Evolutionary conservation across 2,113 vertebrate genomes (phyloP).

Genomic region (Cyprinus carpio): DNA sequence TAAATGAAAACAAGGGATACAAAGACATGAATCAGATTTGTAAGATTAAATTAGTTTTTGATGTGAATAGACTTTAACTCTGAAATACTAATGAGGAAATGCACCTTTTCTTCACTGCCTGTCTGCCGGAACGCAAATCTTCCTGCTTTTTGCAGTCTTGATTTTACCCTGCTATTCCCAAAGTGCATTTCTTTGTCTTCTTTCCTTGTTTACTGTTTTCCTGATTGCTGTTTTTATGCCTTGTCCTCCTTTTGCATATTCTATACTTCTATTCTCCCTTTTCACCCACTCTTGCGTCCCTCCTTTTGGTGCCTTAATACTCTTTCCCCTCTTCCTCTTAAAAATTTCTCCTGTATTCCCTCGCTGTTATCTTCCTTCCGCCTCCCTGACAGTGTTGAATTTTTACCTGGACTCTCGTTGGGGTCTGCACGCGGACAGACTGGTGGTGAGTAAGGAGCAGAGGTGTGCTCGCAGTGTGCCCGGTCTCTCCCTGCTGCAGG

Average conservation of each 20-base stretch:
- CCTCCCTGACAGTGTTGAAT: slow-evolving; percentile 82
- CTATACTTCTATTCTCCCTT: slow-evolving; percentile 33
- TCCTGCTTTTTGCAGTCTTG: slow-evolving; percentile 1
- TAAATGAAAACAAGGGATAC: not conserved
- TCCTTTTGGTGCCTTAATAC: not conserved
- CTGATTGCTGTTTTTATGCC: slow-evolving; percentile 25
- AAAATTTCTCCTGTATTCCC: slow-evolving; percentile 35
- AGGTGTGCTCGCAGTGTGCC: slow-evolving; percentile 89
- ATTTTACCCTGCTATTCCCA: slow-evolving; percentile 23
- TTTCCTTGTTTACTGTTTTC: slow-evolving; percentile 25
- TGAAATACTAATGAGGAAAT: not conserved
- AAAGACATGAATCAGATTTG: not conserved
- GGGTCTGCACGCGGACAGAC: slow-evolving; percentile 89
- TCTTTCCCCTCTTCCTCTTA: slow-evolving; percentile 41
- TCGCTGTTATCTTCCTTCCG: slow-evolving; percentile 16
- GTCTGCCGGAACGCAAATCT: slow-evolving; percentile 4
- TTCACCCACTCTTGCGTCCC: slow-evolving; percentile 14
- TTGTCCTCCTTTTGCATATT: slow-evolving; percentile 11
- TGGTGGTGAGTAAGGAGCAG: slow-evolving; percentile 96
- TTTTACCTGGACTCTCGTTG: slow-evolving; percentile 96
- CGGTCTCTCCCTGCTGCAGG: slow-evolving; percentile 83
- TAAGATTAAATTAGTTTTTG: not conserved
- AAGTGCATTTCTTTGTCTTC: slow-evolving; percentile 7
- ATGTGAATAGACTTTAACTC: not conserved
- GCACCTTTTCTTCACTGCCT: not conserved